Base-by-base conservation (phyloP, 64 coral and sea anemone species). In the Montipora efflorescens region DNA sequence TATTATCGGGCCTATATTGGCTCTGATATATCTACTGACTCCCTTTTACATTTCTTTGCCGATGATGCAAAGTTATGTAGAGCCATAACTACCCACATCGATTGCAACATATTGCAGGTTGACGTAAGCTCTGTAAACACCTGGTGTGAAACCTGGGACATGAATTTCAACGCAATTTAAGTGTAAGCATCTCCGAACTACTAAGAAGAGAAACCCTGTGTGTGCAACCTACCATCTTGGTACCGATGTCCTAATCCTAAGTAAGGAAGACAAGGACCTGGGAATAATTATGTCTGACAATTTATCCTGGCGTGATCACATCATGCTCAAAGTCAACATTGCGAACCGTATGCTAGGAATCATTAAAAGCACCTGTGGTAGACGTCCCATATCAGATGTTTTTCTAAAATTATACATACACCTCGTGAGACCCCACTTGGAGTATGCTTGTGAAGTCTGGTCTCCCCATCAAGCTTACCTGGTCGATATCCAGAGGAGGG, bases 301-400 rank as follows among this genome's bases (percentile, higher is more conserved):
- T 48, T 48, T 78, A 48, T 78, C 76, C 76, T 78, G 76, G 76
- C 76, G 76, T 78, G 76, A 78, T 46, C 76, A 78, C 76, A 78
- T 78, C 48, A 78, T 78, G 76, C 3, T 48, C 76, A 78, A 78
- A 78, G 76, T 78, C 48, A 49, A 82, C 49, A 47, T n/a, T 53
- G 49, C 48, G 0, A 82, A 82, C 57, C 79, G 79, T 20, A 82
- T 47, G 36, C 79, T 49, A 51, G 44, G 79, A n/a, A 78, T 78
- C 48, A 78, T 78, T 78, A 78, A 78, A 78, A 47, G 28, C 5
- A 78, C 76, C 22, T 78, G 76, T 78, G 76, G 76, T 78, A 78
- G 48, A 78, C 76, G 8, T 78, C 22, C 76, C 48, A 19, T 28
- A 5, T 28, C 48, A 15, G 44, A 76, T 23, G 44, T 45, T 45